These are phyloP conservation scores for Pogonocichla stellata DNA, from an alignment of 2,113 vertebrate genomes.

Conservation along the genomic window DNA sequence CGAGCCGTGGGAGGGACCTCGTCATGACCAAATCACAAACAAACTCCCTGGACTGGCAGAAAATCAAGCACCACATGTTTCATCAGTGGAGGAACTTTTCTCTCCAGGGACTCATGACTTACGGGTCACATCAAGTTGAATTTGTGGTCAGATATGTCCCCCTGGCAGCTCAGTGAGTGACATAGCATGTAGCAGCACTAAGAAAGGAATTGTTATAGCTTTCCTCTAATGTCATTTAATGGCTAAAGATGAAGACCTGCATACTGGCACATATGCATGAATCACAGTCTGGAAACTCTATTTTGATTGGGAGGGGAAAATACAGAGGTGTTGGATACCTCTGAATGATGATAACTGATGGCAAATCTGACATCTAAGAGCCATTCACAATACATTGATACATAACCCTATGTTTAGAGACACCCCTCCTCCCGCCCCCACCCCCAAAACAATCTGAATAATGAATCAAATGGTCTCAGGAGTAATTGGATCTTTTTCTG, in stretches of 20 bases:
- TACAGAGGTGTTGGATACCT: neutral
- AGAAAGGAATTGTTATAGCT: neutral
- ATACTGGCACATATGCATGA: neutral
- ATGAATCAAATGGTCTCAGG: conserved; percentile 74
- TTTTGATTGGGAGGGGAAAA: conserved; percentile 33
- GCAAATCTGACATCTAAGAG: conserved; percentile 42
- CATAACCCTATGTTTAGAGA: conserved; percentile 66
- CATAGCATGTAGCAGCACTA: neutral
- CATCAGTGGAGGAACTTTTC: neutral
- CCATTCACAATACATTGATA: conserved; percentile 42
- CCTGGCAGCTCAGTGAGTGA: neutral
- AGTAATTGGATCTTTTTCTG: conserved; percentile 78
- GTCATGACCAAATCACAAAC: neutral
- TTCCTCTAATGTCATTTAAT: neutral
- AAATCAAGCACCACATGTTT: neutral
- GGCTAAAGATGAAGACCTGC: neutral
- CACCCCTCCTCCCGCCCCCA: conserved; percentile 25
- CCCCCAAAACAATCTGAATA: conserved; percentile 70
- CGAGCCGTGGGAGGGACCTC: neutral
- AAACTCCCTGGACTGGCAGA: neutral
- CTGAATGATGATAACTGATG: conserved; percentile 27
- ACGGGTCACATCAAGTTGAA: neutral
- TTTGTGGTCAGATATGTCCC: neutral
- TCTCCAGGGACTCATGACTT: neutral
- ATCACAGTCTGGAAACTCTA: neutral